Evolutionary conservation across 2,888 invertebrate species (phyloP).

Genomic region (Mesoligia furuncula): DNA sequence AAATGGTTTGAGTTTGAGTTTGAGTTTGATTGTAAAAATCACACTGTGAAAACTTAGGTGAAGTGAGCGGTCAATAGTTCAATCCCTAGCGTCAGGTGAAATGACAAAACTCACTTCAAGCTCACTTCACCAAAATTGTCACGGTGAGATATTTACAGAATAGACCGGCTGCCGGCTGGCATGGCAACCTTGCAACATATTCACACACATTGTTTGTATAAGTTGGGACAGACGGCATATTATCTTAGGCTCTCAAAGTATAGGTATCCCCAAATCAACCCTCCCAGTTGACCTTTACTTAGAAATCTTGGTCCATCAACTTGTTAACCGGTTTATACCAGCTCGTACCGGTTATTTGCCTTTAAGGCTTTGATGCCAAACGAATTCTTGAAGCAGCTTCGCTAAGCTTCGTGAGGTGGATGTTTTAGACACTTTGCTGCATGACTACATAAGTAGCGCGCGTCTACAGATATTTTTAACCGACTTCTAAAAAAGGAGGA

Average conservation of each 20-base stretch:
- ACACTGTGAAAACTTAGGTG: no score
- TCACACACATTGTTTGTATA: neutral
- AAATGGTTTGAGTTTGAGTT: no score
- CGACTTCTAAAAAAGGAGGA: no score
- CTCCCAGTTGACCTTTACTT: slow-evolving; percentile 20
- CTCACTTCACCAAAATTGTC: neutral
- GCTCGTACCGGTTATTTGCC: slow-evolving; percentile 29
- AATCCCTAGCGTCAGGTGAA: no score
- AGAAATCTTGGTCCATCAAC: slow-evolving; percentile 27
- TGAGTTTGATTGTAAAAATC: no score
- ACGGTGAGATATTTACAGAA: neutral
- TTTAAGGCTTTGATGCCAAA: slow-evolving; percentile 36
- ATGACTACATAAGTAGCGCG: neutral
- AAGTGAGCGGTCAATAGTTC: no score
- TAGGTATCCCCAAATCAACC: slow-evolving; percentile 1
- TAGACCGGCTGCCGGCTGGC: neutral
- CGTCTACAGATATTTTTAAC: neutral
- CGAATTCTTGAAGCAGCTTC: slow-evolving; percentile 59
- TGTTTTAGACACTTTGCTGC: slow-evolving; percentile 45
- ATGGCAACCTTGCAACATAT: slow-evolving; percentile 1
- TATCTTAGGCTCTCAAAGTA: slow-evolving; percentile 57
- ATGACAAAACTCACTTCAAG: no score
- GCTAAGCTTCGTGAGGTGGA: slow-evolving; percentile 39
- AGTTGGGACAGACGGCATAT: slow-evolving; percentile 23
- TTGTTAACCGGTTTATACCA: slow-evolving; percentile 35